Evolutionary conservation across 1,140 invertebrate genomes (phyloP).

Genomic region (Trichonephila clavata): DNA sequence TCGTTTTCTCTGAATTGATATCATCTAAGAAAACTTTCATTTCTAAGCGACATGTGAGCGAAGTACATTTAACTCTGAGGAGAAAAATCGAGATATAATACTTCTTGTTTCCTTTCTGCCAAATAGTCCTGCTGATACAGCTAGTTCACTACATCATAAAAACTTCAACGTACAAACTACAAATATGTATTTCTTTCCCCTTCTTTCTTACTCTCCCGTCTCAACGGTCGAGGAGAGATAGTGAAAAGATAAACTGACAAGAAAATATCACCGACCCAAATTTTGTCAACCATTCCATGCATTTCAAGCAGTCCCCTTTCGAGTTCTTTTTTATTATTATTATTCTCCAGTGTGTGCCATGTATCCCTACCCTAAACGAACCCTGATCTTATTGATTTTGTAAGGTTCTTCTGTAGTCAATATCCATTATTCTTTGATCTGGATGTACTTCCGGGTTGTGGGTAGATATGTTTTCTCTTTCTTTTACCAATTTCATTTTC

Average conservation of each 20-base stretch:
- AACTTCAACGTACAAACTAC: not conserved
- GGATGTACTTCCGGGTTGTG: not conserved
- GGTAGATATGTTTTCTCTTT: not conserved
- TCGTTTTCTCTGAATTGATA: too few relatives aligned
- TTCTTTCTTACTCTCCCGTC: not conserved
- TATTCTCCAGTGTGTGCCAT: not conserved
- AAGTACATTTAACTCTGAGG: not conserved
- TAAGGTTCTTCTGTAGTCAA: not conserved
- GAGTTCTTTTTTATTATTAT: not conserved
- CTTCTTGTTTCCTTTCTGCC: not conserved
- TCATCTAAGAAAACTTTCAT: too few relatives aligned
- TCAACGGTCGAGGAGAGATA: not conserved
- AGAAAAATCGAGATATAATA: not conserved
- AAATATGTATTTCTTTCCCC: too few relatives aligned
- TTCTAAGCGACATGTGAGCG: too few relatives aligned
- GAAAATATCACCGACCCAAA: constrained; percentile 26
- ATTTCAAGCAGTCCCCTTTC: constrained; percentile 30
- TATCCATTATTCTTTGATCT: constrained; percentile 43
- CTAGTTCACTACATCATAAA: constrained; percentile 8
- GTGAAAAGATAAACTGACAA: constrained; percentile 7
- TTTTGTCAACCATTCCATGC: constrained; percentile 12
- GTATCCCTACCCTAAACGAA: not conserved
- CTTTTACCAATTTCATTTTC: not conserved
- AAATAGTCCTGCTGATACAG: not conserved
- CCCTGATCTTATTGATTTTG: constrained; percentile 45